Evolutionary conservation across 2,888 invertebrate species (phyloP).

Genomic region (Pyrgus malvae): DNA sequence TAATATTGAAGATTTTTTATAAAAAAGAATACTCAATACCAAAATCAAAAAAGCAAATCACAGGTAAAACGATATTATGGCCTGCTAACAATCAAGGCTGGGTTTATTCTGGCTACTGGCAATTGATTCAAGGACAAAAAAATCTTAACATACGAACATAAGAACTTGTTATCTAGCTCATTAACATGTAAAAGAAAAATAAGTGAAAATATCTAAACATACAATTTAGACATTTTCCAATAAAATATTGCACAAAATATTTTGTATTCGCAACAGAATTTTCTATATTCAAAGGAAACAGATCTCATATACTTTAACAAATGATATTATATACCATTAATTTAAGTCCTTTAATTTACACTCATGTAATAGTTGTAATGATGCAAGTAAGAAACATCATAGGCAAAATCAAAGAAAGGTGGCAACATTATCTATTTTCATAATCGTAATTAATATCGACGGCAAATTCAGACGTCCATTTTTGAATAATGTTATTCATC

Average conservation of each 20-base stretch:
- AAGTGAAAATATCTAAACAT: conserved; percentile 3
- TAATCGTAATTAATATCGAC: too few relatives aligned
- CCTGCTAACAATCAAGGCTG: conserved; percentile 42
- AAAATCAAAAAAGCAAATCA: conserved; percentile 47
- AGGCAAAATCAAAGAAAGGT: not conserved
- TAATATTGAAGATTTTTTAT: conserved; percentile 44
- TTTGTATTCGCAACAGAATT: conserved; percentile 3
- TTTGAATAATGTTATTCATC: too few relatives aligned
- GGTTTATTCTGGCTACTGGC: not conserved
- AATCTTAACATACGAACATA: not conserved
- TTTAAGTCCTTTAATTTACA: conserved; percentile 43
- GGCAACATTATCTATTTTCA: not conserved
- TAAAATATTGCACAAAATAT: conserved; percentile 56
- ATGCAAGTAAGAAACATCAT: too few relatives aligned
- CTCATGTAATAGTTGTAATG: too few relatives aligned
- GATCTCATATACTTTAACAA: conserved; percentile 53
- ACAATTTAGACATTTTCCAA: conserved; percentile 20
- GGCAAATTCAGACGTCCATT: too few relatives aligned
- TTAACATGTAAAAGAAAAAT: not conserved
- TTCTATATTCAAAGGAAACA: conserved; percentile 35
- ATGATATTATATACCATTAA: conserved; percentile 75
- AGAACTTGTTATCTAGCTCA: not conserved
- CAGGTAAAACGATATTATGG: conserved; percentile 51
- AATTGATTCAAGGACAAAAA: conserved; percentile 3
- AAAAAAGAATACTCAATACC: conserved; percentile 22